Conservation (phyloP, 1,140 invertebrate genomes). For the Brachionus koreanus region DNA sequence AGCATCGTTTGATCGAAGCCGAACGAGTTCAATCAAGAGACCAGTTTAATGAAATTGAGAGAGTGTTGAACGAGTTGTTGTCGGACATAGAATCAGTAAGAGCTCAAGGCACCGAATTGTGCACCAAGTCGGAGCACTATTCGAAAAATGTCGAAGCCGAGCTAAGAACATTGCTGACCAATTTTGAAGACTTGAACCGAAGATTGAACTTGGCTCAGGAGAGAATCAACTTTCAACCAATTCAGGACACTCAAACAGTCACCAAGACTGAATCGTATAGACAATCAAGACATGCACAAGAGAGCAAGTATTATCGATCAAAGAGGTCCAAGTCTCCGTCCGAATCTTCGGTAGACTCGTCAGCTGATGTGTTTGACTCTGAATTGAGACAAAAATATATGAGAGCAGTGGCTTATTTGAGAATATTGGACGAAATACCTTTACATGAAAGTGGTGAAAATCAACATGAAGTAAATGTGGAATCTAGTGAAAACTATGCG, state of each 20-base stretch:
- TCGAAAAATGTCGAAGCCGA: slow-evolving; percentile 13
- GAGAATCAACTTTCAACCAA: neutral
- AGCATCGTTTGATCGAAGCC: slow-evolving; percentile 18
- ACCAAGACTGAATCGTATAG: neutral
- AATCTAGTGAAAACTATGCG: neutral
- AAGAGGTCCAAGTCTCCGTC: slow-evolving; percentile 29
- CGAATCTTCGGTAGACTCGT: neutral
- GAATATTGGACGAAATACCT: slow-evolving; percentile 23
- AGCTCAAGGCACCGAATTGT: slow-evolving; percentile 12
- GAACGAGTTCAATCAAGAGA: neutral
- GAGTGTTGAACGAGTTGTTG: neutral
- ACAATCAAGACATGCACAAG: slow-evolving; percentile 38
- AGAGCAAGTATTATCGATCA: slow-evolving; percentile 27
- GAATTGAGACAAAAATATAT: slow-evolving; percentile 40
- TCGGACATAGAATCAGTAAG: slow-evolving; percentile 19
- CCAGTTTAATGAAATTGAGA: neutral
- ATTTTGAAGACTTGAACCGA: slow-evolving; percentile 41
- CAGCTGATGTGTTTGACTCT: slow-evolving; percentile 19
- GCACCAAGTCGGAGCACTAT: slow-evolving; percentile 33
- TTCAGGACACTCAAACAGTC: neutral
- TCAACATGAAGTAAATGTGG: neutral
- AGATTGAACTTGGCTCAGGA: slow-evolving; percentile 11
- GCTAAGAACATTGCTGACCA: neutral
- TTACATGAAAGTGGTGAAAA: neutral
- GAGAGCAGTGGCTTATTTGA: slow-evolving; percentile 39